A percentile compares a stretch with the other conserved stretches of the same genome.
Conservation (phyloP, 2,113 vertebrate genomes). For the Xyliphius kryptos region DNA sequence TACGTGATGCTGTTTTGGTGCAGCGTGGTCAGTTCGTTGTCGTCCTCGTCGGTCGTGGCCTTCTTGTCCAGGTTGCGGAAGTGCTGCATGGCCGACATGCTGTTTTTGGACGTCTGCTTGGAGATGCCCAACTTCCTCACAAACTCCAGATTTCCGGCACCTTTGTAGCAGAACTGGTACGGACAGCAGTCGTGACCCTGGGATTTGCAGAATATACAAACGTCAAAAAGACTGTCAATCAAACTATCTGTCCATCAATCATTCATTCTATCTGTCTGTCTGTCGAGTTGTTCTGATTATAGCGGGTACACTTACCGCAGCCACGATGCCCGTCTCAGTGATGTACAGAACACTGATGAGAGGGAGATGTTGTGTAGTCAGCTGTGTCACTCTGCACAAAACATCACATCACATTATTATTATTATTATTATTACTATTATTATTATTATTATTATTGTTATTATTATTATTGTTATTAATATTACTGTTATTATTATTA, state of each 20-base stretch:
- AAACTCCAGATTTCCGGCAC: constrained; percentile 52
- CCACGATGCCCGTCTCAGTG: constrained; percentile 59
- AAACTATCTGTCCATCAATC: not conserved
- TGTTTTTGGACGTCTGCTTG: constrained; percentile 59
- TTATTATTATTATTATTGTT: too few species aligned
- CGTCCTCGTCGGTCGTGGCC: constrained; percentile 58
- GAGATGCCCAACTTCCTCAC: constrained; percentile 63
- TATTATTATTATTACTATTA: too few species aligned
- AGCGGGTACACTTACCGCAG: constrained; percentile 64
- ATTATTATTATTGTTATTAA: too few species aligned
- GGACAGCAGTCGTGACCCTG: constrained; percentile 72
- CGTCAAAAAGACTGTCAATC: not conserved
- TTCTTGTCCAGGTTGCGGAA: constrained; percentile 72
- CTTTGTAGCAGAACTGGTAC: constrained; percentile 63
- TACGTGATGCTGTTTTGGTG: constrained; percentile 68
- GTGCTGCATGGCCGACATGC: constrained; percentile 68
- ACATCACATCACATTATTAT: too few species aligned
- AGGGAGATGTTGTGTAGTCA: constrained; percentile 55
- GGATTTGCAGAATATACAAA: not conserved
- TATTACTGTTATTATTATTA: too few species aligned
- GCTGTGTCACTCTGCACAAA: constrained; percentile 66
- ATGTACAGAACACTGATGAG: constrained; percentile 56
- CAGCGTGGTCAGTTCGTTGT: constrained; percentile 52
- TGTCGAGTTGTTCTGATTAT: too few species aligned
- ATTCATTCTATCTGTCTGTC: too few species aligned